Evolutionary conservation across 2,888 invertebrate species (phyloP), one percentile per base, ranked within the genome.

Genomic region (Gerris lacustris): DNA sequence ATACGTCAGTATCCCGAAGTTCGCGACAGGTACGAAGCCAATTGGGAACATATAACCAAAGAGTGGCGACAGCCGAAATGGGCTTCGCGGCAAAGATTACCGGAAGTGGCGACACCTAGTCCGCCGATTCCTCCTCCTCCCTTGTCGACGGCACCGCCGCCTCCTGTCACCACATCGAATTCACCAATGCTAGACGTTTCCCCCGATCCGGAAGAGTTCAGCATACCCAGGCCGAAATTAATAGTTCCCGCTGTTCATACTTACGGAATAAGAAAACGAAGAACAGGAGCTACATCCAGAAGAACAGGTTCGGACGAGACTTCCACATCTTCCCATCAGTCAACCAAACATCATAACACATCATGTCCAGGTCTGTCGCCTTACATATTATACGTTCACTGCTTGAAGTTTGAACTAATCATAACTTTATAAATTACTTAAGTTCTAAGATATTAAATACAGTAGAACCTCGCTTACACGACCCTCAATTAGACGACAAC

Each of bases 241-340:
- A 91, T 93, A 78, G 92, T 92, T 75, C 92, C 93, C 70, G 62
- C 62, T 62, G 90, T 92, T 73, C 92, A 93, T 82, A 92, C 92
- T 44, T 92, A 92, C 79, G 92, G 91, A 71, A 85, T 87, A 73
- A 84, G 91, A 75, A 88, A 89, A 78, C 83, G 92, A 73, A 84
- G 91, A 76, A 92, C 92, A 63, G 93, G 93, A 9, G 92, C 75
- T 70, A 69, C 74, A 66, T 44, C 64, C 11, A 64, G 73, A 55
- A 69, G 72, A 63, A 72, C 64, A n/a, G 64, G 64, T 6, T 18
- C 18, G 1, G 64, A 64, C 2, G 66, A 67, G 18, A 55, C 45
- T 45, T 67, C 45, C 45, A 45, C 44, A 63, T 17, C 68, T 67
- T 73, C 64, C 69, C 72, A 15, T 70, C 72, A 44, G 72, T 72